Conservation (phyloP, 2,888 invertebrate genomes). For the Podabrus alpinus region DNA sequence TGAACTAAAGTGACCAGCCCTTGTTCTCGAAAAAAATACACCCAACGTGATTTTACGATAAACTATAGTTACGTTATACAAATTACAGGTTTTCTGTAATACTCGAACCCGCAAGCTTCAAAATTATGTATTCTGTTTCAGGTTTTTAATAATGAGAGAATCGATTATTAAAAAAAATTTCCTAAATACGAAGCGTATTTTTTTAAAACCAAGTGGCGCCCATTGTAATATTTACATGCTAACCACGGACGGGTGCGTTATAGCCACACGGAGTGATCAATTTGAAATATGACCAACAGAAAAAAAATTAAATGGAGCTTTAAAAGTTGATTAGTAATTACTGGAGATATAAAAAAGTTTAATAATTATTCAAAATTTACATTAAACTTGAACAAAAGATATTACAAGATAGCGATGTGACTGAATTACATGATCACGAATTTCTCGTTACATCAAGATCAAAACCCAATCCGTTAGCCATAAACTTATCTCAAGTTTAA, state of each 20-base stretch:
- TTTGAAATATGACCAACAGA: neutral
- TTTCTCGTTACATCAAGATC: slow-evolving; percentile 17
- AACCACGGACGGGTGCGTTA: neutral
- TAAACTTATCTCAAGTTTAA: slow-evolving; percentile 11
- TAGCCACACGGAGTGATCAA: neutral
- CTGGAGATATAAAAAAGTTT: neutral
- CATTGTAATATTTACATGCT: neutral
- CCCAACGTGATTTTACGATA: slow-evolving; percentile 19
- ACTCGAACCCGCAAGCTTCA: neutral
- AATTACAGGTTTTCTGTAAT: slow-evolving; percentile 19
- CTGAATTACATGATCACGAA: slow-evolving; percentile 13
- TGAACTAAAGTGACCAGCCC: slow-evolving; percentile 27
- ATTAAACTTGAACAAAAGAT: neutral
- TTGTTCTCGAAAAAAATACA: slow-evolving; percentile 26
- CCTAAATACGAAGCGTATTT: neutral
- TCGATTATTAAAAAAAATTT: neutral
- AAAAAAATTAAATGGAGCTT: neutral
- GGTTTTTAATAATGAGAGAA: neutral
- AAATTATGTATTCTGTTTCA: neutral
- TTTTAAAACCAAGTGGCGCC: neutral
- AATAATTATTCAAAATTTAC: neutral
- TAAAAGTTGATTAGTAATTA: neutral
- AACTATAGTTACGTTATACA: slow-evolving; percentile 17
- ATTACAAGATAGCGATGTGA: neutral
- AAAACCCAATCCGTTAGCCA: slow-evolving; percentile 8